Percentiles rank a stretch among this genome's conserved stretches.
Evolutionary conservation across 2,888 invertebrate genomes (phyloP).

Genomic region (Brenthis ino): DNA sequence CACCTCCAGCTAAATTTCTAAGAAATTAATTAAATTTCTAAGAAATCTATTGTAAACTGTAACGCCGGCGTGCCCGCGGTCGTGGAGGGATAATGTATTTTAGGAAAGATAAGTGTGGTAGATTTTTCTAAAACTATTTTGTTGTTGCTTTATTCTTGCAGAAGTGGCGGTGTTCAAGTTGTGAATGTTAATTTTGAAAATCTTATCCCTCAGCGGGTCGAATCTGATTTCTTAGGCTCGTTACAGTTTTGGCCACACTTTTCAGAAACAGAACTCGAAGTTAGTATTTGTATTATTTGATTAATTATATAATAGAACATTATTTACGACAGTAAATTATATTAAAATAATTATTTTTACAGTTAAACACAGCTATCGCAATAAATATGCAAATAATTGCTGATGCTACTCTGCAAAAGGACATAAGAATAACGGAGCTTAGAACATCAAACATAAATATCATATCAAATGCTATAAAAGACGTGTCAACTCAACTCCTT

Average conservation of each 20-base stretch:
- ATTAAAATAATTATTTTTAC: neutral
- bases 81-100: no score
- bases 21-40: no score
- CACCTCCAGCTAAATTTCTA: no score
- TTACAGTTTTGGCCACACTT: conserved; percentile 9
- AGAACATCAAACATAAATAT: conserved; percentile 3
- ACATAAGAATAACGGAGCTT: neutral
- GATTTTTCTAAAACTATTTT: neutral
- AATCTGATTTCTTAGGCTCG: conserved; percentile 8
- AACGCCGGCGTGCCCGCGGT: no score
- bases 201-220: neutral
- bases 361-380: conserved; percentile 6
- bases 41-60: no score
- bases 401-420: conserved; percentile 5
- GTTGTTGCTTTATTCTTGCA: neutral
- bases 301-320: neutral
- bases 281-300: neutral
- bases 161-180: conserved; percentile 4
- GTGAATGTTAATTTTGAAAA: conserved; percentile 6
- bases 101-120: no score
- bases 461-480: neutral
- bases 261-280: neutral
- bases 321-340: neutral
- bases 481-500: neutral
- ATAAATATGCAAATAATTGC: conserved; percentile 9